Evolutionary conservation across 2,113 vertebrate genomes (phyloP), one percentile per base, ranked within the genome.

Genomic region (Lethenteron camtschaticum): DNA sequence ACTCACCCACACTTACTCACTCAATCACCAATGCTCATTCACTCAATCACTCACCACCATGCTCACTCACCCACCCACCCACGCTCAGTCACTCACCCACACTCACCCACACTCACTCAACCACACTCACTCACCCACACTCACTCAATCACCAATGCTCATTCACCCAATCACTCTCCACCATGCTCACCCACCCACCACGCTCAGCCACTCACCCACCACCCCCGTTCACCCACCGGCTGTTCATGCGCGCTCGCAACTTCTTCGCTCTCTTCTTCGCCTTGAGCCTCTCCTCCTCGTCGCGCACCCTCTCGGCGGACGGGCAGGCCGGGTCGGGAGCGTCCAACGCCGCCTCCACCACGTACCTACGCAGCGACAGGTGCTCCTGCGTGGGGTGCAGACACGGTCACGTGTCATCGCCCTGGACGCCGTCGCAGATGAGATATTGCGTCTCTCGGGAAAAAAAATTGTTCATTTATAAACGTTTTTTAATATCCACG

Each of bases 301-400:
- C 86, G 76, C 88, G 95, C 55, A 79, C 10, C 41, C 41, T 41
- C 63, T 16, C n/a, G 63, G n/a, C 24, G 9, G 63, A 24, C 2
- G 81, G 80, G 73, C 96, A 90, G 41, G 81, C 74, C 41, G 83
- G 80, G 70, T 85, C 81, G 1, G 81, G 78, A 76, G 80, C 85
- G 81, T 99, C 94, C 4, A 84, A 78, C 76, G 95, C 77, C 71
- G 96, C 84, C 70, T 97, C 94, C 76, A 91, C 81, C 24, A 99
- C 85, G 76, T 97, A 99, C 76, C 96, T 99, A 79, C 95, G 96
- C 75, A 94, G 78, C 56, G 94, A 99, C 66, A 99, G 85, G 77
- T 99, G 92, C 69, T 99, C 94, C 94, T 99, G 73, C 9, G 5
- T 1, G 41, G 41, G 41, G 41, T 41, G 41, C n/a, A n/a, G 41